These are phyloP conservation scores for Andrena chrysosceles DNA, from an alignment of 2,888 invertebrate genomes.

Conservation along the genomic window DNA sequence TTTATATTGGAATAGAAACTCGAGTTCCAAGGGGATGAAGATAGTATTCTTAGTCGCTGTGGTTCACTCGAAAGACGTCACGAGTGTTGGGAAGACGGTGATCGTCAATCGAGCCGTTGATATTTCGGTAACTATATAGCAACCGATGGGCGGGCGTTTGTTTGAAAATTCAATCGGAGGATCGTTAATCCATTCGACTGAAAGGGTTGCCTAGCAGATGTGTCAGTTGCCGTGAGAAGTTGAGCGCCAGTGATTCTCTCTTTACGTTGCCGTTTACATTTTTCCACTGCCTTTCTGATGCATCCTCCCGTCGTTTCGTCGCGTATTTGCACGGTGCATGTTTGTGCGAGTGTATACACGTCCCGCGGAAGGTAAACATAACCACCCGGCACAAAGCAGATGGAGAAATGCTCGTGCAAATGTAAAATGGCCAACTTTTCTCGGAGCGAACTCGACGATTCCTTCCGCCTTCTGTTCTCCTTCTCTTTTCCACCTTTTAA, in stretches of 20 bases:
- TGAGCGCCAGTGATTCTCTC: neutral
- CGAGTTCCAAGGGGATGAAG: neutral
- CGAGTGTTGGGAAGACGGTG: neutral
- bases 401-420: slow-evolving; percentile 56
- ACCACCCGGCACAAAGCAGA: slow-evolving; percentile 58
- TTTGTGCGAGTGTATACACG: slow-evolving; percentile 29
- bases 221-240: neutral
- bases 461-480: slow-evolving; percentile 19
- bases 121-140: neutral
- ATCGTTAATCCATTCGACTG: too few relatives aligned
- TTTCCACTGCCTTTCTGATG: slow-evolving; percentile 18
- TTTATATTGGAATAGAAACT: neutral
- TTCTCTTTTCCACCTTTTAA: slow-evolving; percentile 29
- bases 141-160: neutral
- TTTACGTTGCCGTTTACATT: slow-evolving; percentile 17
- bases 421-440: slow-evolving; percentile 70
- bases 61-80: neutral
- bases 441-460: slow-evolving; percentile 46
- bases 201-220: neutral
- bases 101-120: too few relatives aligned
- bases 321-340: slow-evolving; percentile 40
- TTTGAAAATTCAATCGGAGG: neutral
- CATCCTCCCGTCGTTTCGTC: neutral
- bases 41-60: neutral
- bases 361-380: slow-evolving; percentile 51